Percentiles rank a stretch among this genome's conserved stretches.
phyloP scores from a whole-genome alignment of 1,140 invertebrate genomes.

The Pissodes strobi region DNA sequence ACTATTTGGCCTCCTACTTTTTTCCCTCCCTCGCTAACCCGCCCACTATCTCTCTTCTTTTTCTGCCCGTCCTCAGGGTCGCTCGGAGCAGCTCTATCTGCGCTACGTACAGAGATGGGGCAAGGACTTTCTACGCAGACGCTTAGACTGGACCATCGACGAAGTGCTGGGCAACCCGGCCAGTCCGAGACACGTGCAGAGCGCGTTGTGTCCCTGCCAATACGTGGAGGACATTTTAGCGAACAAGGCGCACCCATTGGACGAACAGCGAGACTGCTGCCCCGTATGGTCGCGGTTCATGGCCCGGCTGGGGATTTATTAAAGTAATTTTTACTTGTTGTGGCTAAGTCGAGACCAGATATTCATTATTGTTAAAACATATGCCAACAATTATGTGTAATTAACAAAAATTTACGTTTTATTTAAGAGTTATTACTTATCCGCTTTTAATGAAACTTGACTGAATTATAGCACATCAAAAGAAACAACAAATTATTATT shows the following conservation, averaged over 20 bases:
- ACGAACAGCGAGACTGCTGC: constrained; percentile 71
- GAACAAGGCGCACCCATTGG: constrained; percentile 72
- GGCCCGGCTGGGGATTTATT: constrained; percentile 70
- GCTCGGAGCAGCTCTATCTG: constrained; percentile 80
- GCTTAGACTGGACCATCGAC: constrained; percentile 87
- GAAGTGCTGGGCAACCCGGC: constrained; percentile 82
- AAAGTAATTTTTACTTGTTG: too few relatives aligned
- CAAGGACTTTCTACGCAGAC: constrained; percentile 86
- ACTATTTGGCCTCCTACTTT: too few relatives aligned
- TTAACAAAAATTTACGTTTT: too few relatives aligned
- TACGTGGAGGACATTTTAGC: constrained; percentile 87
- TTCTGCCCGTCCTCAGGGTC: constrained; percentile 61
- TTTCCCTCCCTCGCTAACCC: too few relatives aligned
- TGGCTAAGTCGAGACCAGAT: too few relatives aligned
- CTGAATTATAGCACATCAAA: too few relatives aligned
- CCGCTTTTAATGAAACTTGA: too few relatives aligned
- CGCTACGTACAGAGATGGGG: constrained; percentile 92
- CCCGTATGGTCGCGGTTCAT: constrained; percentile 70
- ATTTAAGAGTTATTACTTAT: too few relatives aligned
- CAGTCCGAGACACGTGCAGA: constrained; percentile 78
- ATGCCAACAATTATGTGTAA: too few relatives aligned
- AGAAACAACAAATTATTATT: too few relatives aligned
- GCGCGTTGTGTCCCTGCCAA: constrained; percentile 87
- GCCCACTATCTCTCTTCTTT: background rate
- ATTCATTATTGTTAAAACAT: too few relatives aligned